These are phyloP conservation scores for Blastomussa wellsi DNA, from an alignment of 92 coral and sea anemone species.

Conservation along the genomic window DNA sequence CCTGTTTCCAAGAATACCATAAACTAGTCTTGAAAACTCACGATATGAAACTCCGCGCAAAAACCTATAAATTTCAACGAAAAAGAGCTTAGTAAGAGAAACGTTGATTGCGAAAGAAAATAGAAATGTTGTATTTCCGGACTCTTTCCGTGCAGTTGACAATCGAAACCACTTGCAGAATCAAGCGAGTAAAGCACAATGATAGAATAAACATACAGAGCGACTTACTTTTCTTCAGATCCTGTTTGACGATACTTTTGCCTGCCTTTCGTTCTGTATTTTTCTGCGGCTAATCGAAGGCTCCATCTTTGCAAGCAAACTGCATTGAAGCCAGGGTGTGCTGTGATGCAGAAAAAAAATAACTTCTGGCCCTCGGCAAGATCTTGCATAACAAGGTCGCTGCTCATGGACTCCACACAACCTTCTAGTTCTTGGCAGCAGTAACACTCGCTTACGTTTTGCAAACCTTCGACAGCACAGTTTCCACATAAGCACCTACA, in stretches of 20 bases:
- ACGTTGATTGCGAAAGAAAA: neutral
- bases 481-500: too few relatives aligned
- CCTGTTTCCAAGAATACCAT: constrained; percentile 56
- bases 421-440: constrained; percentile 63
- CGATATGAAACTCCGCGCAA: constrained; percentile 58
- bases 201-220: neutral
- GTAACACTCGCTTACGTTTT: too few relatives aligned
- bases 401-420: constrained; percentile 44
- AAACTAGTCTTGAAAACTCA: constrained; percentile 57
- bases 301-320: constrained; percentile 79
- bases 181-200: constrained; percentile 7
- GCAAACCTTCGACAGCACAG: too few relatives aligned
- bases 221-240: constrained; percentile 52
- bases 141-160: neutral
- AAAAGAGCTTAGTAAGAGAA: neutral
- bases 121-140: constrained; percentile 17
- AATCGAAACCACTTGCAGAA: neutral
- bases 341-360: constrained; percentile 44
- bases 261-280: constrained; percentile 36
- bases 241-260: constrained; percentile 49
- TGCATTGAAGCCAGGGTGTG: constrained; percentile 69
- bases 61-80: constrained; percentile 14
- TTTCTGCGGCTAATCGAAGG: constrained; percentile 54
- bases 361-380: constrained; percentile 6
- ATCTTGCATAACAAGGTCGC: constrained; percentile 56